Base-by-base conservation (phyloP, 2,113 vertebrate species). In the Narcine bancroftii region DNA sequence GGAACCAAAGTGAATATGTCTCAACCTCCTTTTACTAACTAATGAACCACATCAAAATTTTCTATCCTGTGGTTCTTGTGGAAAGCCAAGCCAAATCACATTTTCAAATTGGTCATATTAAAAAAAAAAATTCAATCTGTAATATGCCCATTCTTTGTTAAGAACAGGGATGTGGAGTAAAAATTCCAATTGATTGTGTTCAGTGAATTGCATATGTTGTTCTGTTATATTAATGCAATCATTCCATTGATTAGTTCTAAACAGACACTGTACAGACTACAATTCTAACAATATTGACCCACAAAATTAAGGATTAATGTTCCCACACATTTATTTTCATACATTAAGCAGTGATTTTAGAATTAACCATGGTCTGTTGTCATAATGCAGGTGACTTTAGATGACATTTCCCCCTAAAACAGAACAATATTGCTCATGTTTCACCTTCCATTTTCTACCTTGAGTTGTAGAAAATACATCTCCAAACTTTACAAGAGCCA, bases 171-270 rank as follows among this genome's bases (percentile, higher is more conserved):
- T 47, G 50, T 3, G 47, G 15, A 85, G 66, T 69, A n/a, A 24
- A 13, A 36, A 36, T 56, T 36, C 13, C 53, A 85, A 56, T 56
- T 56, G 47, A 85, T 56, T 85, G 33, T 15, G 26, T 56, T 60
- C n/a, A 21, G 33, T 85, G 33, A 85, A 85, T n/a, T 50, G 5
- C 53, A 56, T 36, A 85, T n/a, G 56, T 36, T 0, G 6, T 85
- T 56, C 29, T 33, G 56, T 36, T 15, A 85, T 56, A n/a, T 56
- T 60, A 0, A 53, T 19, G 3, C 56, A 29, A 24, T 85, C 56
- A 56, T 85, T 81, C 45, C 77, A 81, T 81, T 81, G 19, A 60
- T 85, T n/a, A 85, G 53, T 85, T 15, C 53, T 56, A 85, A 33
- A 10, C 47, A 53, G 47, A 83, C 53, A 85, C 81, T 36, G 81